These are phyloP conservation scores for Gallinago media DNA, from an alignment of 2,113 vertebrate genomes.

Conservation along the genomic window DNA sequence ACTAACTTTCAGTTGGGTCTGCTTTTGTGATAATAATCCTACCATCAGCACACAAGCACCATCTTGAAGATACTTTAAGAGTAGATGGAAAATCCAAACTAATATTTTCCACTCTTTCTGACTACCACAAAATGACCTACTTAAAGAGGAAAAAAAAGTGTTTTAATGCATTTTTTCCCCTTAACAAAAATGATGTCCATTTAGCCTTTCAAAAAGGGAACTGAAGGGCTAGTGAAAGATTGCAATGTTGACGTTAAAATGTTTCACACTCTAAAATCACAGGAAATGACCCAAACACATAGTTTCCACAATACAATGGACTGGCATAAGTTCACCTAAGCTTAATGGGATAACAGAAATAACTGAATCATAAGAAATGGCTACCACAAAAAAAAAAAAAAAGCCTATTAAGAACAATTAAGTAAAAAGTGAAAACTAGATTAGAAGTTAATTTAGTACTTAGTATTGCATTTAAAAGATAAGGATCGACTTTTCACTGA, in stretches of 20 bases:
- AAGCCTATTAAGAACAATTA: not conserved
- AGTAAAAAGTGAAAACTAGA: not conserved
- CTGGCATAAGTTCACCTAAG: not conserved
- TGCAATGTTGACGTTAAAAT: not conserved
- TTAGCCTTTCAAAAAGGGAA: not conserved
- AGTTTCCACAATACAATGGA: not conserved
- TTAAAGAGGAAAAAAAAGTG: not conserved
- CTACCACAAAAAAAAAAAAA: not conserved
- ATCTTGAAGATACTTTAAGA: conserved; percentile 33
- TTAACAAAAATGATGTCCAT: not conserved
- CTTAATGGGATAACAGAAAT: not conserved
- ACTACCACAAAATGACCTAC: conserved; percentile 31
- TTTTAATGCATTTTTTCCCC: not conserved
- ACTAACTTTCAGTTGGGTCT: not conserved
- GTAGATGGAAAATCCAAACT: conserved; percentile 53
- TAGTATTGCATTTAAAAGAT: not conserved
- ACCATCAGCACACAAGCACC: conserved; percentile 37
- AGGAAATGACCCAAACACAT: not conserved
- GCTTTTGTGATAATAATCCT: conserved; percentile 60
- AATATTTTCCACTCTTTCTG: conserved; percentile 33
- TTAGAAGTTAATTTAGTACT: not conserved
- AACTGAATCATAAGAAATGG: not conserved
- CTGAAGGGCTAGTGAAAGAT: not conserved
- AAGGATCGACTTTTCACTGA: not conserved
- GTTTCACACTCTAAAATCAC: not conserved